Evolutionary conservation across 2,113 vertebrate species (phyloP), one percentile per base, ranked within the genome.

Genomic region (Cairina moschata): DNA sequence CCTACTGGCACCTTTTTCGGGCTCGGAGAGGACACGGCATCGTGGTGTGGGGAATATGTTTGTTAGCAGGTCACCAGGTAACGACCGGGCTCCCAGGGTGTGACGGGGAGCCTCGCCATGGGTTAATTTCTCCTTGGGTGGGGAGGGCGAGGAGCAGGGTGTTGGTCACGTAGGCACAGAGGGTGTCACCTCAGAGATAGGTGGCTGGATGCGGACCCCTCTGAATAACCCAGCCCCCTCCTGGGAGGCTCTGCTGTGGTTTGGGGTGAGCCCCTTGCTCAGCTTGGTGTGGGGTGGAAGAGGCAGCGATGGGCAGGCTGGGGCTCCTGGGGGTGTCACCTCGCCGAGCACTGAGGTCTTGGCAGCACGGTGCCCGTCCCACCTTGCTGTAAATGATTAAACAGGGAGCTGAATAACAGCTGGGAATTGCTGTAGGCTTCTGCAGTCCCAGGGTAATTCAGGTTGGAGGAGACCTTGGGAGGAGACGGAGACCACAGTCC

Each of bases 371-470:
- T 48, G 58, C 63, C 72, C 48, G 26, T 63, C 28, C 67, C 79
- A 83, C 31, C 79, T 86, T 56, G 50, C 18, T 59, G 55, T 74
- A 71, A 96, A 86, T 86, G 50, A 90, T 93, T 92, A 80, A 97
- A 91, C 86, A 83, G 28, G 20, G 50, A 0, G 1, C 65, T 26
- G 60, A 78, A 31, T 23, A 73, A 62, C 23, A 44, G 23, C 44
- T 9, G 16, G 34, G 26, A 48, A 80, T 83, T 80, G 9, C 31
- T 81, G 36, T 40, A 76, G 17, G 40, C 50, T 7, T 10, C 13
- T 83, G 13, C 0, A 4, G 26, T 1, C 0, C 0, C 34, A 80
- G 52, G 25, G 15, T 77, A 44, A 40, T 66, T 86, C 31, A 83
- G 44, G 21, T 7, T 54, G 66, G 28, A 87, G 13, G 22, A 26